These are phyloP conservation scores for Nansenia antarctica DNA, from an alignment of 2,113 vertebrate genomes.

Conservation along the genomic window DNA sequence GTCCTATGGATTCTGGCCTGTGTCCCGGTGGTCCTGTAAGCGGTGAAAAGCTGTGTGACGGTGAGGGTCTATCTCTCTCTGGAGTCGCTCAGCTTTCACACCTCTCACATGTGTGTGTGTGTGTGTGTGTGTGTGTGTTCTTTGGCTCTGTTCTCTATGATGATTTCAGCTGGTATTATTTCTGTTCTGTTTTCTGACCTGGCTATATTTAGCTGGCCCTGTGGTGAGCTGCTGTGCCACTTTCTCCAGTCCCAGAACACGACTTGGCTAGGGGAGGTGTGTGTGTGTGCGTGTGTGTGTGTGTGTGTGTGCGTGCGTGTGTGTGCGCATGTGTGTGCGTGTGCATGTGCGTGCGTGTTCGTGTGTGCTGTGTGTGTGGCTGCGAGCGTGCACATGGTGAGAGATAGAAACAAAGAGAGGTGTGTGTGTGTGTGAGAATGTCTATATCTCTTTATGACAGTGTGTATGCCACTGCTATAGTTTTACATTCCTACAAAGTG, in stretches of 20 bases:
- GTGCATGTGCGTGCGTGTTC: too few relatives aligned
- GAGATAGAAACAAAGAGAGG: too few relatives aligned
- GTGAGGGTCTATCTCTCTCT: neutral
- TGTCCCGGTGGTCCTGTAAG: too few relatives aligned
- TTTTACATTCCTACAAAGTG: too few relatives aligned
- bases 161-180: neutral
- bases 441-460: too few relatives aligned
- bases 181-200: conserved; percentile 28
- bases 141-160: neutral
- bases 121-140: neutral
- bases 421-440: too few relatives aligned
- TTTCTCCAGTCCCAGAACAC: conserved; percentile 50
- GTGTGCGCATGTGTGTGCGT: too few relatives aligned
- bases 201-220: conserved; percentile 57
- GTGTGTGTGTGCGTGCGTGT: too few relatives aligned
- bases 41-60: conserved; percentile 22
- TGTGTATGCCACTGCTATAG: too few relatives aligned
- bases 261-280: conserved; percentile 33
- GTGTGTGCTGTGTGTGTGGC: too few relatives aligned
- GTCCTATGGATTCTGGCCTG: conserved; percentile 4
- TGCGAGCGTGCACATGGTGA: too few relatives aligned
- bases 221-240: conserved; percentile 44
- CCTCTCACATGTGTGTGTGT: conserved; percentile 1
- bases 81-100: too few relatives aligned
- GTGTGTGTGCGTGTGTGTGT: neutral